Evolutionary conservation across 1,140 invertebrate species (phyloP).

Genomic region (Penaeus chinensis): DNA sequence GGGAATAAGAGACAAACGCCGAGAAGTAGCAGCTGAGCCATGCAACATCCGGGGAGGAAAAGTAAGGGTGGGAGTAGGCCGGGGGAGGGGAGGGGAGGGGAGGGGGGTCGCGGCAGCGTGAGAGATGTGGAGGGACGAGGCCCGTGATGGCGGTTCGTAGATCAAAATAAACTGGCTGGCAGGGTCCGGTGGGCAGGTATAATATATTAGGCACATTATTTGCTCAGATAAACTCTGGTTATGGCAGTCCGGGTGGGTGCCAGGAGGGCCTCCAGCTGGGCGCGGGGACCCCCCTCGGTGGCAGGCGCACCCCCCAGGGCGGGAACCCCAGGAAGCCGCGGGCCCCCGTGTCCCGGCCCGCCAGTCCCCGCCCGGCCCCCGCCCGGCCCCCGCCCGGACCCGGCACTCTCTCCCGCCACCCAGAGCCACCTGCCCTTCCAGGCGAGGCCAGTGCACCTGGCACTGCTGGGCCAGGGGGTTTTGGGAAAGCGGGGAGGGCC

Average conservation of each 20-base stretch:
- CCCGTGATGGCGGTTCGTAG: constrained; percentile 50
- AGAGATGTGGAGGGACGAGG: constrained; percentile 35
- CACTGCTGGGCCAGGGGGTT: neutral
- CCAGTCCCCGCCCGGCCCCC: constrained; percentile 21
- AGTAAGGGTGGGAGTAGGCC: neutral
- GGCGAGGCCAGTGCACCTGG: neutral
- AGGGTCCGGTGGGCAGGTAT: constrained; percentile 58
- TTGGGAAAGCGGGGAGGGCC: neutral
- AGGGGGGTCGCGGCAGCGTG: neutral
- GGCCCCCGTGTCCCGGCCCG: constrained; percentile 43
- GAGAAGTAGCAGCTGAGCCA: no score
- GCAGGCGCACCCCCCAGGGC: constrained; percentile 48
- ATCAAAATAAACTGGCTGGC: constrained; percentile 59
- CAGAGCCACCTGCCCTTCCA: constrained; percentile 24
- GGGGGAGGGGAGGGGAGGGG: neutral
- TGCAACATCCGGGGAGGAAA: neutral
- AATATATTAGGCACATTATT: constrained; percentile 62
- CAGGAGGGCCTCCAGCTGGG: constrained; percentile 55
- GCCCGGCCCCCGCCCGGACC: constrained; percentile 30
- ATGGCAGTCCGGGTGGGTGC: constrained; percentile 60
- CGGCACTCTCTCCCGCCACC: constrained; percentile 31
- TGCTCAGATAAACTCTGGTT: constrained; percentile 61
- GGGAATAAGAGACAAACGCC: no score
- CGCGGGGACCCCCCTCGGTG: constrained; percentile 47
- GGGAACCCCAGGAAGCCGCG: constrained; percentile 42